These are phyloP conservation scores for Blennius ocellaris DNA, from an alignment of 2,113 vertebrate genomes.

Conservation along the genomic window DNA sequence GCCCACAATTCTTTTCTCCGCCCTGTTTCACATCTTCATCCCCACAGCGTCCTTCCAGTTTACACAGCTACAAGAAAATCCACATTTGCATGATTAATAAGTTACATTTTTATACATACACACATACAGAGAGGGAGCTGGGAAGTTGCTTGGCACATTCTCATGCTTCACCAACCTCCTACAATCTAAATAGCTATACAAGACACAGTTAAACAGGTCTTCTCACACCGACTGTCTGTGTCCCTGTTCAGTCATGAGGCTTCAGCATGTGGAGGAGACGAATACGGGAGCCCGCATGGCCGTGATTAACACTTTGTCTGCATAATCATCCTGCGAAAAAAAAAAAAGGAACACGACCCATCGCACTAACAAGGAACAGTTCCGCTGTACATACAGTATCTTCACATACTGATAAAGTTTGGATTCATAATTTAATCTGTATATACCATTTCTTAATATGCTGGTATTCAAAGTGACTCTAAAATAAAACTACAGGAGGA, in stretches of 20 bases:
- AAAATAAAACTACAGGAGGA: conserved; percentile 81
- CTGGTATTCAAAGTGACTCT: conserved; percentile 89
- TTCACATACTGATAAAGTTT: conserved; percentile 77
- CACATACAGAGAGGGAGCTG: conserved; percentile 67
- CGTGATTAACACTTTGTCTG: conserved; percentile 44
- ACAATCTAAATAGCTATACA: conserved; percentile 81
- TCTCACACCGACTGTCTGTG: conserved; percentile 53
- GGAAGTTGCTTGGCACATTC: conserved; percentile 77
- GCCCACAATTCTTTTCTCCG: conserved; percentile 23
- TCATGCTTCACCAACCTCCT: conserved; percentile 76
- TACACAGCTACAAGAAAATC: conserved; percentile 81
- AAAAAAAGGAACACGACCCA: conserved; percentile 65
- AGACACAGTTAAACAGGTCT: conserved; percentile 75
- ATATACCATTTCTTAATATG: conserved; percentile 83
- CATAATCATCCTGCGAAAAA: conserved; percentile 61
- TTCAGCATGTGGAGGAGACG: not conserved
- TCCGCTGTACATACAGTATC: conserved; percentile 77
- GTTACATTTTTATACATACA: conserved; percentile 79
- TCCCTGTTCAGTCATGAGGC: too few relatives aligned
- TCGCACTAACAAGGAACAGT: conserved; percentile 72
- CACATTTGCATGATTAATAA: conserved; percentile 85
- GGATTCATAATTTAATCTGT: conserved; percentile 80
- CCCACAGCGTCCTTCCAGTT: conserved; percentile 59
- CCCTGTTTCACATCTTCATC: conserved; percentile 61
- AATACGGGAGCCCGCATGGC: conserved; percentile 58